Base-by-base conservation (phyloP, 1,140 invertebrate genomes). In the Bombus sylvicola region DNA sequence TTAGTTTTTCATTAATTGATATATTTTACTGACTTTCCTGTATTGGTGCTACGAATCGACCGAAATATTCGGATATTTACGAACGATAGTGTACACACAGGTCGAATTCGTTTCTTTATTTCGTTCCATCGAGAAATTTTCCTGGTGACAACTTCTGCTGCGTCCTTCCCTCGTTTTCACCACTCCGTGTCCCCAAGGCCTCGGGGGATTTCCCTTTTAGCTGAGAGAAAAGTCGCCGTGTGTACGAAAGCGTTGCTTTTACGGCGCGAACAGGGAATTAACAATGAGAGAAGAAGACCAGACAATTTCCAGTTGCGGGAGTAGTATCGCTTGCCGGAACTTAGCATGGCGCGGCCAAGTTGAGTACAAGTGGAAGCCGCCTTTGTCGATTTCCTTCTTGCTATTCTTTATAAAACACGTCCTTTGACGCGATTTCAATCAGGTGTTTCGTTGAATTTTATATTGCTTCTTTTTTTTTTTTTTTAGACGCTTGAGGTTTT, bases 61-160 rank as follows among this genome's bases (percentile, higher is more conserved):
- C 10, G 59, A 62, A 62, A 13, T 62, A n/a, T n/a, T n/a, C 28
- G 12, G 59, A 62, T 62, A 62, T n/a, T 62, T 62, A 31, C 73
- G 25, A 18, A 43, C 43, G 43, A 28, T 31, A 10, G 22, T 15
- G 10, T 47, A 66, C 59, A 68, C 25, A 39, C 28, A 4, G n/a
- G 74, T 84, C 66, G 83, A 79, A 72, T 72, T 84, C 83, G 76
- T 80, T 84, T 79, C 83, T 84, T 85, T 80, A 80, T 80, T 47
- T 73, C 57, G 76, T 68, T 80, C 57, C 68, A 57, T 64, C 66
- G 76, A 80, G 76, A 68, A 72, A 31, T 85, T 85, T 85, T 47
- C 41, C 76, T 13, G 53, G 83, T 68, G 83, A 31, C 76, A 73
- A 80, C 77, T 85, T 85, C 41, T 57, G 68, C 43, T 71, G 77